These are phyloP conservation scores for Trissoscelio sp. DNA, from an alignment of 2,888 invertebrate species.

Conservation along the genomic window DNA sequence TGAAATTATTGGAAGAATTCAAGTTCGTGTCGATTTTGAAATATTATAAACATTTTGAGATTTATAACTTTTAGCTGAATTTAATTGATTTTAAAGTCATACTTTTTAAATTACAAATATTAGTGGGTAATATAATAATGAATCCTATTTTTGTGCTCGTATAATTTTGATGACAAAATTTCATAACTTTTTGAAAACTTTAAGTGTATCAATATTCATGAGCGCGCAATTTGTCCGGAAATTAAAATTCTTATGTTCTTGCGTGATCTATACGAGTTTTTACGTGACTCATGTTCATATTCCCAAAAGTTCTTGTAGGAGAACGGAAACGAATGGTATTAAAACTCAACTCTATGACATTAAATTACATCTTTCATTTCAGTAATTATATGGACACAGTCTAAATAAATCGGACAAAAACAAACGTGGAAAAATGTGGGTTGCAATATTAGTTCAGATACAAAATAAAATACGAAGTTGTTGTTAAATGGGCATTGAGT, in stretches of 20 bases:
- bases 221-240: slow-evolving; percentile 32
- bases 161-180: slow-evolving; percentile 2
- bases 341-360: slow-evolving; percentile 23
- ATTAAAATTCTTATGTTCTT: slow-evolving; percentile 32
- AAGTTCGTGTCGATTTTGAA: no score
- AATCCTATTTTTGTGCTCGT: neutral
- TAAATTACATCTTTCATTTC: slow-evolving; percentile 25
- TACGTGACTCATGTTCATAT: slow-evolving; percentile 31
- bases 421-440: neutral
- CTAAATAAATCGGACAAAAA: neutral
- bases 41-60: no score
- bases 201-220: slow-evolving; percentile 7
- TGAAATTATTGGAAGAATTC: no score
- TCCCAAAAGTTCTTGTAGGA: slow-evolving; percentile 14
- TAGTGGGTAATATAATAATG: neutral
- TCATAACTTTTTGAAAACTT: slow-evolving; percentile 3
- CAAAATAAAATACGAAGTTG: no score
- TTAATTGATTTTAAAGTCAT: no score
- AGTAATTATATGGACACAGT: slow-evolving; percentile 6
- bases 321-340: slow-evolving; percentile 29
- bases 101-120: no score
- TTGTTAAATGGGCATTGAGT: no score
- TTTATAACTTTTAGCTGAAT: no score
- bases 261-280: slow-evolving; percentile 38
- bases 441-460: neutral